Base-by-base conservation (phyloP, 1,140 invertebrate genomes). In the Drosophila nigromelanica region DNA sequence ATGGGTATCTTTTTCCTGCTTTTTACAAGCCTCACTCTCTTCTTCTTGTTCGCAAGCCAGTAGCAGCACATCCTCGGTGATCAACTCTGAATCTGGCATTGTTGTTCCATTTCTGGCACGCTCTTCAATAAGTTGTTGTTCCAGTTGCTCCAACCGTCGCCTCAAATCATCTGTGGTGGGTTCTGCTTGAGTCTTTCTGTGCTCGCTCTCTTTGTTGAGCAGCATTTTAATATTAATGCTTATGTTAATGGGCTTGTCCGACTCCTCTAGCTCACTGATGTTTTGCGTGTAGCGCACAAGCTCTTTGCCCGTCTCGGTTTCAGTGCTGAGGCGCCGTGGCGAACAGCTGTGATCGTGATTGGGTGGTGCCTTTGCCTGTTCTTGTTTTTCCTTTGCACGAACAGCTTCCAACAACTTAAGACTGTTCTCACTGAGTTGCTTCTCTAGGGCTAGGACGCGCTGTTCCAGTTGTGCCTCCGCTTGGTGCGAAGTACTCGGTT, bases 211-310 rank as follows among this genome's bases (percentile, higher is more conserved):
- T 43, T 91, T 90, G 54, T 90, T 91, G 12, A 91, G 51, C 33
- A 81, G 35, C 90, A 91, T 91, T 68, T 91, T 90, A 8, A 91
- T 91, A 55, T 91, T 91, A 18, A 91, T 91, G 66, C 90, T 91
- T 3, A 91, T 91, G 50, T 91, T 91, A 7, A 91, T 90, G 35
- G 90, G 90, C 30, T 91, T 91, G 14, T 85, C 90, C 5, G 67
- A 45, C 11, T 91, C 90, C 48, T 85, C 86, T 15, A 91, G 33
- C 43, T 91, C 90, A 6, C 76, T 74, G 52, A 85, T 55, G 58
- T 87, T 87, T 7, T 89, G 80, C 0, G 80, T 79, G 24, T 91
- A 91, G 2, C 90, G 64, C 4, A 91, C 90, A 5, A 91, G 80
- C 39, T 91, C 90, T 39, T 89, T 91, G 51, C 90, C 86, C 5